phyloP scores from a whole-genome alignment of 2,113 vertebrate genomes.

The Panthera uncia region DNA sequence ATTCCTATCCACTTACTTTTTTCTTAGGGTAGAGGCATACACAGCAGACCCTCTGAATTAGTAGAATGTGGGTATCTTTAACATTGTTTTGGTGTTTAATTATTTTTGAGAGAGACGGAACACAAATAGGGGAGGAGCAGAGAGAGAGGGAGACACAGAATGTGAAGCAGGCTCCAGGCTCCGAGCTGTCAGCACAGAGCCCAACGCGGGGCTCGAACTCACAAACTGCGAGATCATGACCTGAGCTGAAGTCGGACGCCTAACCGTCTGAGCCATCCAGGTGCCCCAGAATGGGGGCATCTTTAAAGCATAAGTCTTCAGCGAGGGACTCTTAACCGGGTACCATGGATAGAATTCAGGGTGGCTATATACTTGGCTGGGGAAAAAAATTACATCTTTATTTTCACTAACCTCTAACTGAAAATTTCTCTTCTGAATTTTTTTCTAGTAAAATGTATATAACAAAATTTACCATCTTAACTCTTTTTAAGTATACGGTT shows the following conservation, averaged over 20 bases:
- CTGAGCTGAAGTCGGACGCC: no score
- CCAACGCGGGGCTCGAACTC: no score
- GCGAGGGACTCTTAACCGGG: background rate
- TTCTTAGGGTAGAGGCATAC: background rate
- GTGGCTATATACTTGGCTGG: background rate
- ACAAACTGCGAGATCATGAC: no score
- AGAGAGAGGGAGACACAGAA: no score
- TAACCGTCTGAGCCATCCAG: no score
- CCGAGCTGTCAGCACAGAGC: no score
- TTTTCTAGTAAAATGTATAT: background rate
- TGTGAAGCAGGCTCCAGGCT: no score
- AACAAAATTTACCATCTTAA: conserved; percentile 5
- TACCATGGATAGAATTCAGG: background rate
- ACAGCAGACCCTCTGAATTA: background rate
- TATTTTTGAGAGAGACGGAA: no score
- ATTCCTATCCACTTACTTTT: background rate
- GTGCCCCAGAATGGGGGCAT: background rate
- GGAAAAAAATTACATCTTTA: background rate
- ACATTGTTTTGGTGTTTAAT: background rate
- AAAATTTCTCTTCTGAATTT: background rate
- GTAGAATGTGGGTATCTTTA: background rate
- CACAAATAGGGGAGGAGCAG: no score
- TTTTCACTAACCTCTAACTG: conserved; percentile 18
- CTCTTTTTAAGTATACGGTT: background rate
- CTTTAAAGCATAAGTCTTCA: background rate